Conservation (phyloP, 2,113 vertebrate genomes). For the Rhadina sibilatrix region DNA sequence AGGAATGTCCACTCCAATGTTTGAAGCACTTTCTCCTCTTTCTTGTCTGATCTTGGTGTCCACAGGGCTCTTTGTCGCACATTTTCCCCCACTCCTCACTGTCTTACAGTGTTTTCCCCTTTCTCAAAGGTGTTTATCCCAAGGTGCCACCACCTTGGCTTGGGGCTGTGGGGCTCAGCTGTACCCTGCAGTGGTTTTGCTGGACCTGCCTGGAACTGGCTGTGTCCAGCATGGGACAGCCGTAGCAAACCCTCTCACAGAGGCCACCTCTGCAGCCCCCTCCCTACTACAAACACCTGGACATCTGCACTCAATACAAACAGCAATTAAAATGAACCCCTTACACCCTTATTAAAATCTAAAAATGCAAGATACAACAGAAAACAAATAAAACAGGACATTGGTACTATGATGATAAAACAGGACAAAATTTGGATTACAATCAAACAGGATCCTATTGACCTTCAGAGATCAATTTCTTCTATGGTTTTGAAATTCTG, state of each 20-base stretch:
- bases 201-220: not conserved
- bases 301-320: not conserved
- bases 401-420: not conserved
- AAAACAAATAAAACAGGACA: not conserved
- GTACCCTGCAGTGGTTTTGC: rapidly evolving
- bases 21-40: not conserved
- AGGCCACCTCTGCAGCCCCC: rapidly evolving
- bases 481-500: not conserved
- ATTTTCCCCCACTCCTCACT: rapidly evolving
- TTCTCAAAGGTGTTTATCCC: not conserved
- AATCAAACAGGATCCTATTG: not conserved
- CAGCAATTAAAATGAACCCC: not conserved
- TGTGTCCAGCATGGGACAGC: not conserved
- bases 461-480: not conserved
- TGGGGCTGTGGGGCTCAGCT: not conserved
- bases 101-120: not conserved
- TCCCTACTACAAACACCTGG: rapidly evolving
- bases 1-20: rapidly evolving
- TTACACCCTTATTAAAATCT: not conserved
- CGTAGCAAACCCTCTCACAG: not conserved
- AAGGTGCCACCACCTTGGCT: too few species aligned
- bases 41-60: not conserved
- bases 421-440: not conserved
- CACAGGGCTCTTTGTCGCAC: not conserved
- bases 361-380: not conserved